Conservation (phyloP, 2,113 vertebrate species). For the Otocyon megalotis region DNA sequence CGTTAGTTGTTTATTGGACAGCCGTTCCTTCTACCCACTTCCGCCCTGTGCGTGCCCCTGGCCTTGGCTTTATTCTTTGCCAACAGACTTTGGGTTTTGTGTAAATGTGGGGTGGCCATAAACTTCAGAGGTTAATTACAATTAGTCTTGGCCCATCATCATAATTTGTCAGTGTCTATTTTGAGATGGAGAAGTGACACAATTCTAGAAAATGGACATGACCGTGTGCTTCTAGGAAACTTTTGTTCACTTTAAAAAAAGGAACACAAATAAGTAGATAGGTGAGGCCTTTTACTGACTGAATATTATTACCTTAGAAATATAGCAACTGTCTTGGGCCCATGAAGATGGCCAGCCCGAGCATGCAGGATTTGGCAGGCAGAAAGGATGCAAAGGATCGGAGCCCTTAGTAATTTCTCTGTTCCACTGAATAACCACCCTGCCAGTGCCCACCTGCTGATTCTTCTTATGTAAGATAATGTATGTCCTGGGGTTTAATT, state of each 20-base stretch:
- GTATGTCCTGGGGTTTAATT: background rate
- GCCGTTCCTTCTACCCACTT: too few species aligned
- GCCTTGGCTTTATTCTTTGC: background rate
- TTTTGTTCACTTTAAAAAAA: constrained; percentile 11
- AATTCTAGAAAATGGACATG: background rate
- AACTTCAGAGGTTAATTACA: background rate
- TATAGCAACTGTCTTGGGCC: background rate
- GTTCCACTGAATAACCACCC: background rate
- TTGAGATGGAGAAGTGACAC: background rate
- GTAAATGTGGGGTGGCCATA: background rate
- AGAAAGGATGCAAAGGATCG: background rate
- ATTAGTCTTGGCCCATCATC: background rate
- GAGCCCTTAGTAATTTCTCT: background rate
- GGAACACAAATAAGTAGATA: background rate
- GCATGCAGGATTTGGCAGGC: background rate
- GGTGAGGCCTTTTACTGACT: background rate
- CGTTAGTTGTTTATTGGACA: background rate
- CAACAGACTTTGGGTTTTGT: background rate
- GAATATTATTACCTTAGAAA: constrained; percentile 24
- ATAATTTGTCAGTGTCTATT: background rate
- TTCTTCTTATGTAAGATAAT: background rate
- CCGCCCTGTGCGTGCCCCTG: background rate
- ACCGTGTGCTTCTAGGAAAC: background rate
- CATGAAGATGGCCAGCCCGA: background rate
- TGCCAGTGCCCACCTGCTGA: background rate